phyloP scores from a whole-genome alignment of 2,888 invertebrate species.

The Nymphalis c-album region DNA sequence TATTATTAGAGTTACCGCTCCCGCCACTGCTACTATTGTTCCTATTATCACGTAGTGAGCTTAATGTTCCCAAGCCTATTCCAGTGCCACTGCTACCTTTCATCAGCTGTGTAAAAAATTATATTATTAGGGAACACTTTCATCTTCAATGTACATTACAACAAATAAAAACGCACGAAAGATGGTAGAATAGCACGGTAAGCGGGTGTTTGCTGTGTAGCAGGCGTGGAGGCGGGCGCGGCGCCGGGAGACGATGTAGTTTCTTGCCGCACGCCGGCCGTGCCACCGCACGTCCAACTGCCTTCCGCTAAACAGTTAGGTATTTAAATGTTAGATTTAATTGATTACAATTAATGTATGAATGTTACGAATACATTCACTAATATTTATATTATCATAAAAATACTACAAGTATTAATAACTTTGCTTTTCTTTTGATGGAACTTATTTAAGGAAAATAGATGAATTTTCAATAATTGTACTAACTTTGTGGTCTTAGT shows the following conservation, averaged over 20 bases:
- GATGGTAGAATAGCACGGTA: conserved; percentile 89
- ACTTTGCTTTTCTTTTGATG: neutral
- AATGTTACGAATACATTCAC: neutral
- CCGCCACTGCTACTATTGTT: conserved; percentile 46
- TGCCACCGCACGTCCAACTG: conserved; percentile 94
- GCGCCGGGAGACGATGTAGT: conserved; percentile 79
- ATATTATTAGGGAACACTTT: neutral
- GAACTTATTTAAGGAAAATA: neutral
- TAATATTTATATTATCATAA: no score
- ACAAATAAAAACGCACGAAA: conserved; percentile 82
- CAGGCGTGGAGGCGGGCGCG: conserved; percentile 75
- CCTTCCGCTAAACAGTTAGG: conserved; percentile 85
- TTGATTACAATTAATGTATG: neutral
- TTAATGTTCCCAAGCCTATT: conserved; percentile 71
- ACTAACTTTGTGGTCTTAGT: conserved; percentile 78
- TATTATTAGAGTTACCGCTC: conserved; percentile 38
- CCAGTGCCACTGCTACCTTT: conserved; percentile 76
- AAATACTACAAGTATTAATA: no score
- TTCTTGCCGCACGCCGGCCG: conserved; percentile 83
- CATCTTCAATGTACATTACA: neutral
- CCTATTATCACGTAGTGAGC: conserved; percentile 63
- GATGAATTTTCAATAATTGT: neutral
- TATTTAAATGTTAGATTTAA: conserved; percentile 22
- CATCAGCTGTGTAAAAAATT: conserved; percentile 59
- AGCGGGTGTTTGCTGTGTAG: conserved; percentile 83